Percentiles rank a stretch among this genome's conserved stretches.
These are phyloP conservation scores for Spilarctia lutea DNA, from an alignment of 2,888 invertebrate species.

Conservation along the genomic window DNA sequence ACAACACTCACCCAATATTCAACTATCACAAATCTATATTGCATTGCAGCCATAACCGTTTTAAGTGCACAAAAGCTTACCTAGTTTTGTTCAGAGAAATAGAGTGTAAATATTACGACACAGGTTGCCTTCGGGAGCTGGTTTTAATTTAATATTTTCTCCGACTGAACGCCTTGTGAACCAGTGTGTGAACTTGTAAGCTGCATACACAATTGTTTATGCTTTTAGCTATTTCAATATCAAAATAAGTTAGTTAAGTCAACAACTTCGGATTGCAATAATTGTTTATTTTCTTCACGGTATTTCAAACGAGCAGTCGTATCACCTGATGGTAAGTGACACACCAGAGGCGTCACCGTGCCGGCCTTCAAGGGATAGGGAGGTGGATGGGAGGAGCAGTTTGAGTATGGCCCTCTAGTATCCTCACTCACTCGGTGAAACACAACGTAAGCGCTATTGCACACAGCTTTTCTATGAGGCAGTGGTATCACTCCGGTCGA, in stretches of 20 bases:
- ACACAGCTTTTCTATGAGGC: no score
- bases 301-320: no score
- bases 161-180: background rate
- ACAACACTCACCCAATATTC: background rate
- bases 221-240: background rate
- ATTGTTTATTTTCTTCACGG: no score
- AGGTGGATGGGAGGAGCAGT: no score
- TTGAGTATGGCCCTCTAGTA: no score
- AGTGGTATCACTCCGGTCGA: no score
- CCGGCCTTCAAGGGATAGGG: no score
- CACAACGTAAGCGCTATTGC: no score
- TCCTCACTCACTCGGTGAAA: no score
- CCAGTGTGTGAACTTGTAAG: background rate
- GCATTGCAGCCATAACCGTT: conserved; percentile 2
- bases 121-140: conserved; percentile 5
- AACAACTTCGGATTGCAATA: background rate
- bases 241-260: no score
- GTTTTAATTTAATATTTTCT: conserved; percentile 13
- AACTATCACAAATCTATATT: background rate
- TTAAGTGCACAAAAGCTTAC: conserved; percentile 26
- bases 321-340: no score
- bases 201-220: background rate
- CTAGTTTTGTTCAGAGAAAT: conserved; percentile 40
- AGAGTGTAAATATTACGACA: conserved; percentile 39
- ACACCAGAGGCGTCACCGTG: no score